Evolutionary conservation across 2,888 invertebrate species (phyloP).

Genomic region (Drosophila aldrichi): DNA sequence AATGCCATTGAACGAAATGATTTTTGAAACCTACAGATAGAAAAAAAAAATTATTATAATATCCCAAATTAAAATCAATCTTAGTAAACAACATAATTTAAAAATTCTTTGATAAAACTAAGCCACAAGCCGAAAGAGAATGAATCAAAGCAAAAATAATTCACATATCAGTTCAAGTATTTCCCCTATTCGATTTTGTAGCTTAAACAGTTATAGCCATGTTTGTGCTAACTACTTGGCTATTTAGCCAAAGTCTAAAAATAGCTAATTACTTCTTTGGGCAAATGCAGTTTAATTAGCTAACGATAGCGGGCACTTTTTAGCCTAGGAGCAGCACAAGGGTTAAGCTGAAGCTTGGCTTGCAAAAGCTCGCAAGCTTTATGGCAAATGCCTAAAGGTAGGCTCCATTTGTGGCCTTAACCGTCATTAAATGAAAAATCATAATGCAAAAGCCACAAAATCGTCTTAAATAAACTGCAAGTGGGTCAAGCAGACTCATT

Average conservation of each 20-base stretch:
- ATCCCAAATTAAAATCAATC: not conserved
- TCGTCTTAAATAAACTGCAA: conserved; percentile 26
- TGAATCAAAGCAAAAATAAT: not conserved
- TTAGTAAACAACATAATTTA: not conserved
- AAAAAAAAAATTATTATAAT: too few species aligned
- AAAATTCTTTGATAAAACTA: not conserved
- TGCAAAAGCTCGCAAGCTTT: conserved; percentile 1
- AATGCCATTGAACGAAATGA: too few species aligned
- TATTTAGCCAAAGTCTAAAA: conserved; percentile 7
- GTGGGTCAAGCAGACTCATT: conserved; percentile 36
- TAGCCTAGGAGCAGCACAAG: not conserved
- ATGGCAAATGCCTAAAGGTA: not conserved
- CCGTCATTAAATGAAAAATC: not conserved
- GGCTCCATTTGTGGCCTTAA: not conserved
- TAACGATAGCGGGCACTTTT: not conserved
- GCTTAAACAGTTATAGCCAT: not conserved
- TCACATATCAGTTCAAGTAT: conserved; percentile 6
- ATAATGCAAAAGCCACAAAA: conserved; percentile 7
- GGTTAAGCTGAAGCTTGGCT: not conserved
- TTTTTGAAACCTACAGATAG: too few species aligned
- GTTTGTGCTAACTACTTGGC: not conserved
- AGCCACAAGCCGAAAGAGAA: not conserved
- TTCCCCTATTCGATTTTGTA: not conserved
- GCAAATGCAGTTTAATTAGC: not conserved
- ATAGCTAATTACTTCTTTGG: conserved; percentile 6